A percentile compares a stretch with the other conserved stretches of the same genome.
These are phyloP conservation scores for Pollimyrus isidori DNA, from an alignment of 2,113 vertebrate species.

Conservation along the genomic window DNA sequence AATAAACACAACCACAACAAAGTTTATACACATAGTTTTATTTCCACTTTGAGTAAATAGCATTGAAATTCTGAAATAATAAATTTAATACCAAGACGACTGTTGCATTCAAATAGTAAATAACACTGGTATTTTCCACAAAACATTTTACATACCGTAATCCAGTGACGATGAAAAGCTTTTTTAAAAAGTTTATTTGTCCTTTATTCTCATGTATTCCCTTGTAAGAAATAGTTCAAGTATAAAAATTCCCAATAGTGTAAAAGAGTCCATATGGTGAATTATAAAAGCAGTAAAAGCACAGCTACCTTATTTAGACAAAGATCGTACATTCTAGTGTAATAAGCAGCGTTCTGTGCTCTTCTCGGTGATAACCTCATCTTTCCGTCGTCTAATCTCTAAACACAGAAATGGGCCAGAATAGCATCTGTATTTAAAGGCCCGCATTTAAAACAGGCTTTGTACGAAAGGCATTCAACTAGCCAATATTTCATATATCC, in stretches of 20 bases:
- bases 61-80: conserved; percentile 85
- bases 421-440: conserved; percentile 38
- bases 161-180: conserved; percentile 92
- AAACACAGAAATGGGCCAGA: conserved; percentile 61
- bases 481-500: conserved; percentile 70
- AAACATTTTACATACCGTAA: conserved; percentile 79
- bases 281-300: conserved; percentile 84
- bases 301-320: conserved; percentile 85
- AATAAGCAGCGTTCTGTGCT: conserved; percentile 86
- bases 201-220: conserved; percentile 80
- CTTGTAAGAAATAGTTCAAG: conserved; percentile 99
- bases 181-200: conserved; percentile 73
- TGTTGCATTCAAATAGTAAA: conserved; percentile 76
- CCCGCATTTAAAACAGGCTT: conserved; percentile 45
- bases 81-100: conserved; percentile 83
- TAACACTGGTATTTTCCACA: conserved; percentile 73
- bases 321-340: conserved; percentile 72
- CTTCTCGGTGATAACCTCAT: conserved; percentile 38
- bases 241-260: conserved; percentile 98
- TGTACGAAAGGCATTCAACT: conserved; percentile 66
- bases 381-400: conserved; percentile 48
- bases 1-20: conserved; percentile 40
- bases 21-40: conserved; percentile 66
- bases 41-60: conserved; percentile 88
- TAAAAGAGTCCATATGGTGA: conserved; percentile 94